A percentile compares a stretch with the other conserved stretches of the same genome.
Evolutionary conservation across 2,113 vertebrate genomes (phyloP).

Genomic region (Isurus oxyrinchus): DNA sequence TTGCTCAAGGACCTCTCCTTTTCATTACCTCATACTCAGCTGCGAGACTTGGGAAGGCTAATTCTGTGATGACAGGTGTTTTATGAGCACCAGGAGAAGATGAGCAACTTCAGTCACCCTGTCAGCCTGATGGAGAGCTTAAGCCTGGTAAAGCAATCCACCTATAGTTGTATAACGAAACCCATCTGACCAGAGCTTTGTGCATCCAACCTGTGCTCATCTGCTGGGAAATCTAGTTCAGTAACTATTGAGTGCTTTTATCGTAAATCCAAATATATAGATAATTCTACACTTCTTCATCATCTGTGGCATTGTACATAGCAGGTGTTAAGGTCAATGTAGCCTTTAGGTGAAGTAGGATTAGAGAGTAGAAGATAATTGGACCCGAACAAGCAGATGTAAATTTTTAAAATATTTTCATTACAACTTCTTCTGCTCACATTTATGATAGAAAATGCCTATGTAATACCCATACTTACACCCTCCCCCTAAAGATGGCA

Average conservation of each 20-base stretch:
- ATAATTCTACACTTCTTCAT: not conserved
- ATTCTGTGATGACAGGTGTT: not conserved
- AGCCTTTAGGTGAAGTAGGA: not conserved
- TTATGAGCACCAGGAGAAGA: not conserved
- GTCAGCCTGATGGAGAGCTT: not conserved
- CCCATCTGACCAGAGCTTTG: not conserved
- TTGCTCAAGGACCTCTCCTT: not conserved
- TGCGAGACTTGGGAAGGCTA: not conserved
- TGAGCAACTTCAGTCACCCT: not conserved
- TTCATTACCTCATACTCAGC: not conserved
- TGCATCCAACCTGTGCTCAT: not conserved
- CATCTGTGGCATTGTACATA: not conserved
- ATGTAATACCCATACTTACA: not conserved
- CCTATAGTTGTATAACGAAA: not conserved
- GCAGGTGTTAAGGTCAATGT: not conserved
- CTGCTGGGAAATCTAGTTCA: not conserved
- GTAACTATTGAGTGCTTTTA: not conserved
- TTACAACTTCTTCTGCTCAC: not conserved
- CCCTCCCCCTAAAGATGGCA: not conserved
- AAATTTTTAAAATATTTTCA: not conserved
- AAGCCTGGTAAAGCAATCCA: not conserved
- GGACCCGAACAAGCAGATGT: not conserved
- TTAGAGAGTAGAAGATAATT: not conserved
- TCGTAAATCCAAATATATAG: not conserved
- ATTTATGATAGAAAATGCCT: not conserved